Evolutionary conservation across 1,140 invertebrate genomes (phyloP), one percentile per base, ranked within the genome.

Genomic region (Solenopsis fugax): DNA sequence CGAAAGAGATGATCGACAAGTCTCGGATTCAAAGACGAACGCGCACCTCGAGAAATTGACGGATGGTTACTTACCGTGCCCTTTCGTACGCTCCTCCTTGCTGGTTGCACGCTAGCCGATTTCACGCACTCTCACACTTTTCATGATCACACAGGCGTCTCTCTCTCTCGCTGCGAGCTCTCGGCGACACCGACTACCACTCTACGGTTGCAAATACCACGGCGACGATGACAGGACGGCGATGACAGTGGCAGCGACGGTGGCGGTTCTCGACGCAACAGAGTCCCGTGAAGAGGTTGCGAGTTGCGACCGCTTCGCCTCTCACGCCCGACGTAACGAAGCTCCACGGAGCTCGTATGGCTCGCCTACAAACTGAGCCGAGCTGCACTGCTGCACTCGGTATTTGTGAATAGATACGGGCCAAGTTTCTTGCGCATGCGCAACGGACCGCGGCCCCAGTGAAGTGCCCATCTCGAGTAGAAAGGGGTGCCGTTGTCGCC

Each of bases 41-140:
- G 45, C 37, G 10, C n/a, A 10, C 4, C 3, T 0, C 1, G 75
- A 29, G 21, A 69, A 48, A 69, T 16, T 50, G 60, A 73, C 82
- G 12, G 56, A 54, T 18, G 4, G 18, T 0, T 78, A 88, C 89
- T 91, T 58, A 91, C 89, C 81, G 64, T 85, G 85, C 24, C 41
- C 84, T 21, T 24, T 29, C 29, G 24, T 50, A 48, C 29, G 29
- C 18, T 37, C 21, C 58, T 56, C 37, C 34, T 18, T 34, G 56
- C 77, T 89, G 76, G 21, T 18, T 34, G 56, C 77, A 90, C 81
- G 21, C 64, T 89, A 92, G 62, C 84, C 91, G 81, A 92, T 67
- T 86, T 91, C 89, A 86, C 88, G 88, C 88, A 85, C 50, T 85
- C 86, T 90, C 81, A 62, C 89, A 92, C 73, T 89, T 88, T 72